These are phyloP conservation scores for Helicoverpa armigera DNA, from an alignment of 1,140 invertebrate species.

Conservation along the genomic window DNA sequence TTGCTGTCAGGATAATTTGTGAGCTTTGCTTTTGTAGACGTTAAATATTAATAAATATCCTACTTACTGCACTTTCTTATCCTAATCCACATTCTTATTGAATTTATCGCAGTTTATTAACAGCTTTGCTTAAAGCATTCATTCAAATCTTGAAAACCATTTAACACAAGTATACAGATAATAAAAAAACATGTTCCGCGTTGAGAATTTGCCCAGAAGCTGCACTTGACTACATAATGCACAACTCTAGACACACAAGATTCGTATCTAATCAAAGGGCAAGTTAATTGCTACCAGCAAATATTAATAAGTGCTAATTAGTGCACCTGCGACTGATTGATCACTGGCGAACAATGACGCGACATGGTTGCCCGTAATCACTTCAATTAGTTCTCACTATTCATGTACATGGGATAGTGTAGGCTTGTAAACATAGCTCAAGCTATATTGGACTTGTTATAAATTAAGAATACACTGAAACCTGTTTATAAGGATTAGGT, in stretches of 20 bases:
- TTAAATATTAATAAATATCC: too few relatives aligned
- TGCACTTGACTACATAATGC: background rate
- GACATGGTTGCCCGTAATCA: background rate
- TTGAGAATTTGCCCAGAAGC: background rate
- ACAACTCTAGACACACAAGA: background rate
- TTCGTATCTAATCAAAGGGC: constrained; percentile 1
- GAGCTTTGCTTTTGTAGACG: too few relatives aligned
- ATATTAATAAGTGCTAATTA: constrained; percentile 27
- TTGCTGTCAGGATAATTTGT: too few relatives aligned
- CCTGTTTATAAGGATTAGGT: too few relatives aligned
- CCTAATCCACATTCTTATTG: too few relatives aligned
- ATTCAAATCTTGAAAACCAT: too few relatives aligned
- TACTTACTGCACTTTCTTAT: too few relatives aligned
- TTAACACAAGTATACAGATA: too few relatives aligned
- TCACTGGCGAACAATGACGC: background rate
- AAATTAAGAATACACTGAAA: too few relatives aligned
- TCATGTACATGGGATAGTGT: background rate
- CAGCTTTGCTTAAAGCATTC: too few relatives aligned
- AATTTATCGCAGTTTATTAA: too few relatives aligned
- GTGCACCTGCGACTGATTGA: constrained; percentile 17
- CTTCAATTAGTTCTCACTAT: constrained; percentile 4
- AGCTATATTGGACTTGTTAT: background rate
- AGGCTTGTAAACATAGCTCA: background rate
- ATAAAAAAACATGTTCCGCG: too few relatives aligned
- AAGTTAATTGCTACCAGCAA: background rate